These are phyloP conservation scores for Autographa gamma DNA, from an alignment of 2,888 invertebrate genomes.

Conservation along the genomic window DNA sequence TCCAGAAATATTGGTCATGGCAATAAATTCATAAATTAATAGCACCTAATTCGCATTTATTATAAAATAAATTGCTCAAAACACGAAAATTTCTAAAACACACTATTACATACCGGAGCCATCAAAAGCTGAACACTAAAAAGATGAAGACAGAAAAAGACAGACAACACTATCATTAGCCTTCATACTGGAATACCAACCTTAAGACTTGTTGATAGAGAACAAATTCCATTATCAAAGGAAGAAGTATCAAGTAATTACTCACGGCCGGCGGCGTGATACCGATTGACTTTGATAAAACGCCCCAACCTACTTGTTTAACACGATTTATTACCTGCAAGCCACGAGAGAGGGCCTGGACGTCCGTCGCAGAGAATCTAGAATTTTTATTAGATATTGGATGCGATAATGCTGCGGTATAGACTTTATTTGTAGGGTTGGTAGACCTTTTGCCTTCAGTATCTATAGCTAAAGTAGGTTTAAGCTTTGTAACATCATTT, in stretches of 20 bases:
- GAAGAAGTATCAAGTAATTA: slow-evolving; percentile 76
- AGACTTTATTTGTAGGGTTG: slow-evolving; percentile 11
- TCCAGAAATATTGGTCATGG: neutral
- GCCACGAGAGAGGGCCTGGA: slow-evolving; percentile 77
- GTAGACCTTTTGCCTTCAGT: neutral
- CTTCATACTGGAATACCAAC: slow-evolving; percentile 15
- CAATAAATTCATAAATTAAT: slow-evolving; percentile 11
- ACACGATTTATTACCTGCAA: slow-evolving; percentile 88
- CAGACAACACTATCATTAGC: slow-evolving; percentile 54
- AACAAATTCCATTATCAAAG: slow-evolving; percentile 48
- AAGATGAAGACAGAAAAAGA: slow-evolving; percentile 59
- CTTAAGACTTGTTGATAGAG: slow-evolving; percentile 33
- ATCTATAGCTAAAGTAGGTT: neutral
- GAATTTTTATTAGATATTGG: slow-evolving; percentile 58
- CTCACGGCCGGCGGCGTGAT: slow-evolving; percentile 83
- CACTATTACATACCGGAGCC: slow-evolving; percentile 45
- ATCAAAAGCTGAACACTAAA: slow-evolving; percentile 58
- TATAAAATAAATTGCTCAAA: slow-evolving; percentile 32
- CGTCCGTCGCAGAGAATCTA: slow-evolving; percentile 63
- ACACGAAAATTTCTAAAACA: slow-evolving; percentile 47
- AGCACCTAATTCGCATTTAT: slow-evolving; percentile 9
- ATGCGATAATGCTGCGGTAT: slow-evolving; percentile 47
- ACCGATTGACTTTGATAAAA: slow-evolving; percentile 89
- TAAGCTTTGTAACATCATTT: neutral
- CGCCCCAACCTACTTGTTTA: slow-evolving; percentile 88